A percentile compares a stretch with the other conserved stretches of the same genome.
These are phyloP conservation scores for Xestia ashworthii DNA, from an alignment of 2,888 invertebrate genomes.

Conservation along the genomic window DNA sequence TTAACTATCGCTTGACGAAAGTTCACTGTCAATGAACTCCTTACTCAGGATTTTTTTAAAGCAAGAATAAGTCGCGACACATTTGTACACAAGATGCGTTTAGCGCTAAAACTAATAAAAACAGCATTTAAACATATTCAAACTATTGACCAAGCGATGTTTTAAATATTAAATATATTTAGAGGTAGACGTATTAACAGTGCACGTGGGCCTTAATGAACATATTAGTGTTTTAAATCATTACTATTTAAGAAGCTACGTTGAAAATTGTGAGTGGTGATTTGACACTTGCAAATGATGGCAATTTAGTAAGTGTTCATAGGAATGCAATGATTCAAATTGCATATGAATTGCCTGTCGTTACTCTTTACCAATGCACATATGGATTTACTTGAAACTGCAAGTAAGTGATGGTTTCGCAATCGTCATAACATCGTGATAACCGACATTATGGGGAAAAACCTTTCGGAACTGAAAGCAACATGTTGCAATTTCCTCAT, in stretches of 20 bases:
- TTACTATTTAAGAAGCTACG: background rate
- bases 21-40: constrained; percentile 70
- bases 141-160: background rate
- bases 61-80: background rate
- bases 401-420: constrained; percentile 10
- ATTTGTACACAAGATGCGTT: background rate
- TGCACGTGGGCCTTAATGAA: background rate
- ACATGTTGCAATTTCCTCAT: background rate
- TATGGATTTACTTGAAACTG: constrained; percentile 5
- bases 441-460: background rate
- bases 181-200: background rate
- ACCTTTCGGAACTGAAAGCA: background rate
- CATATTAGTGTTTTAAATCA: background rate
- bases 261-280: background rate
- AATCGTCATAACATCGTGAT: constrained; percentile 26
- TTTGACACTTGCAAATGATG: constrained; percentile 13
- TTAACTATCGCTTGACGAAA: constrained; percentile 66
- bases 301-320: constrained; percentile 12
- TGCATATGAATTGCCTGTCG: constrained; percentile 18
- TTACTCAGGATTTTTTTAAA: constrained; percentile 46
- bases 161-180: background rate
- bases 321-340: constrained; percentile 23
- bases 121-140: background rate
- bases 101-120: background rate
- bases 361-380: constrained; percentile 37